Base-by-base conservation (phyloP, 2,113 vertebrate species). In the Cebus imitator region DNA sequence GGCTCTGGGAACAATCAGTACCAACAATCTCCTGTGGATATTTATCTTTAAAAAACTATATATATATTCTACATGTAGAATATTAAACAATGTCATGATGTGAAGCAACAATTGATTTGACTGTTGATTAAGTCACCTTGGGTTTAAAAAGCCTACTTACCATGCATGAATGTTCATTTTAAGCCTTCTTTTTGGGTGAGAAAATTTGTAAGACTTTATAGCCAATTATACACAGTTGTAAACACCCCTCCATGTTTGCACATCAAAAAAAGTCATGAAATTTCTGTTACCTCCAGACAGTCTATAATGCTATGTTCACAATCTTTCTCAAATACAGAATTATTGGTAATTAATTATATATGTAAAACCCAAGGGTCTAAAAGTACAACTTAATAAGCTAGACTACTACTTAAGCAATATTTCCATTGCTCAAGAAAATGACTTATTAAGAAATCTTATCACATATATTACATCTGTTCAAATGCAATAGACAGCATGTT, bases 1-100 rank as follows among this genome's bases (percentile, higher is more conserved):
- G 97, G 94, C 91, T 97, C 82, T 88, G 92, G 18, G 95, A 97
- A 96, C 91, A 94, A 95, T 97, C 97, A 97, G 43, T 96, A 95
- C 91, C 88, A 98, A 96, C 84, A 95, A 94, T 94, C 95, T 94
- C 91, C 57, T 87, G 76, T 76, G 87, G 64, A 96, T 82, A 61
- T 92, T 98, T 98, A 98, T 98, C 81, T 96, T 80, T 83, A 61
- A 97, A 98, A 97, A 98, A 87, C 37, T 76, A 70, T 68, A 96
- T 68, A 96, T 87, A 95, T 91, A 97, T 95, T 91, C 96, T 93
- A 94, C 83, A 96, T 94, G 96, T 88, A 96, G 50, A 10, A 97
- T 98, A 98, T 94, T 98, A 98, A 98, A 98, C 96, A 98, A 91
- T 43, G 76, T 97, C 97, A 97, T 84, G 55, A 97, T 45, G 94